Evolutionary conservation across 2,888 invertebrate genomes (phyloP).

Genomic region (Cantharis flavilabris): DNA sequence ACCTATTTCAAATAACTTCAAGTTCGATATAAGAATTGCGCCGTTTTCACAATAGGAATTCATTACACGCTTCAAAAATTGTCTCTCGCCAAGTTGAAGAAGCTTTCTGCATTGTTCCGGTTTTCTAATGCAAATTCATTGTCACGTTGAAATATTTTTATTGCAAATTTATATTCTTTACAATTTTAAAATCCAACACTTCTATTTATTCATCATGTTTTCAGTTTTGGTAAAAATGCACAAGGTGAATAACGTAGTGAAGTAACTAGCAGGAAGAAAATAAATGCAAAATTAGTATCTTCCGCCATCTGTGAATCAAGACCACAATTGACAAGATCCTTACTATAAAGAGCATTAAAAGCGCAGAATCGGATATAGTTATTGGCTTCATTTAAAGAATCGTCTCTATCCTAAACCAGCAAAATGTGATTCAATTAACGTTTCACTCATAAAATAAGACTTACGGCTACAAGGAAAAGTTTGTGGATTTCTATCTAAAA

Average conservation of each 20-base stretch:
- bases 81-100: constrained; percentile 13
- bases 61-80: constrained; percentile 16
- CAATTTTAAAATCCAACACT: neutral
- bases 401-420: neutral
- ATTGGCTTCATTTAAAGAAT: constrained; percentile 16
- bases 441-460: constrained; percentile 2
- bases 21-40: neutral
- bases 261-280: neutral
- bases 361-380: constrained; percentile 8
- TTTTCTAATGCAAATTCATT: constrained; percentile 18
- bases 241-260: neutral
- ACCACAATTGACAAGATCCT: neutral
- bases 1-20: constrained; percentile 2
- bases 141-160: constrained; percentile 4
- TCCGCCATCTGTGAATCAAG: constrained; percentile 6
- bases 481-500: neutral
- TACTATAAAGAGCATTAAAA: neutral
- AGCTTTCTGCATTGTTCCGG: constrained; percentile 18
- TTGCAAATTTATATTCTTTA: constrained; percentile 2
- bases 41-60: constrained; percentile 7
- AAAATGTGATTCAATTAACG: constrained; percentile 3
- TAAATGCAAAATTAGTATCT: neutral
- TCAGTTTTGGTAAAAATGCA: neutral
- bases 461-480: neutral
- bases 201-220: neutral